These are phyloP conservation scores for Euplagia quadripunctaria DNA, from an alignment of 2,888 invertebrate species.

Conservation along the genomic window DNA sequence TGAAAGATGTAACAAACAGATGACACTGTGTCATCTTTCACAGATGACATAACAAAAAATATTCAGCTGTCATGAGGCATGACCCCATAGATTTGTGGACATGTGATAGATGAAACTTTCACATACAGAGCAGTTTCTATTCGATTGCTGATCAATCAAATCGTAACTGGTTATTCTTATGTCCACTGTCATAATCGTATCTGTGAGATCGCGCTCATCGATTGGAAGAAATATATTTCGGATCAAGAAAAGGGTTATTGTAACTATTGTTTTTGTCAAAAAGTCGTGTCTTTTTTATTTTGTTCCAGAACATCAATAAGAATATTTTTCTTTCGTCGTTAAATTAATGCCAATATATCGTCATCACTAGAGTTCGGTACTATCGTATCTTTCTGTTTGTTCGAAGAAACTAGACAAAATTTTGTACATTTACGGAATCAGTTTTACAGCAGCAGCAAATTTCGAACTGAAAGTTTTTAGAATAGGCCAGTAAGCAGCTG, in stretches of 20 bases:
- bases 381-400: no score
- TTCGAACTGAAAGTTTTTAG: no score
- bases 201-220: not conserved
- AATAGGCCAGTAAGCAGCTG: no score
- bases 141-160: slow-evolving; percentile 72
- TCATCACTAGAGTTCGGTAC: no score
- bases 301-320: not conserved
- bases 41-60: slow-evolving; percentile 51
- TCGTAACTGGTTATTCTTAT: slow-evolving; percentile 52
- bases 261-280: not conserved
- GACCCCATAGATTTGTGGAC: slow-evolving; percentile 53
- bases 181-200: slow-evolving; percentile 12
- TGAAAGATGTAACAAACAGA: slow-evolving; percentile 5
- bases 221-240: not conserved
- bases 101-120: slow-evolving; percentile 69
- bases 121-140: slow-evolving; percentile 46
- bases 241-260: not conserved
- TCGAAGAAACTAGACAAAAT: no score
- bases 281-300: not conserved
- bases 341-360: no score
- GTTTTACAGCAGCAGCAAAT: no score
- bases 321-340: no score
- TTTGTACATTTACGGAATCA: no score
- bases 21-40: slow-evolving; percentile 37
- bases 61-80: slow-evolving; percentile 58